phyloP scores from a whole-genome alignment of 2,113 vertebrate genomes.

The Trachemys scripta region DNA sequence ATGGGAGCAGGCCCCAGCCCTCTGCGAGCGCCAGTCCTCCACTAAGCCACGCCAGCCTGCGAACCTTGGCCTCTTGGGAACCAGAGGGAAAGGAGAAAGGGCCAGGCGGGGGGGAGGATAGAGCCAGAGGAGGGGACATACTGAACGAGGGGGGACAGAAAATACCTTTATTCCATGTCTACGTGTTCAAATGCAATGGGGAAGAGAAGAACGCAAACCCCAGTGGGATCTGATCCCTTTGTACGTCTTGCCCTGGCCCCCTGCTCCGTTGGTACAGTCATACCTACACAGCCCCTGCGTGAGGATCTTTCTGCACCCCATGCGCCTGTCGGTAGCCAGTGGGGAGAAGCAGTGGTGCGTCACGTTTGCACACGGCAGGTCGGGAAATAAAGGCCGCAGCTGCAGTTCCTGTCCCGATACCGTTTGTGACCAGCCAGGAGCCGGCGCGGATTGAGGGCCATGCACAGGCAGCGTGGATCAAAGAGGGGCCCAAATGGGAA shows the following conservation, averaged over 20 bases:
- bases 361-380: no score
- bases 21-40: no score
- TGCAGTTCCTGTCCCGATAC: not conserved
- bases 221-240: not conserved
- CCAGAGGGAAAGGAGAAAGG: not conserved
- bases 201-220: not conserved
- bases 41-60: no score
- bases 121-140: not conserved
- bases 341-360: not conserved
- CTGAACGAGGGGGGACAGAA: not conserved
- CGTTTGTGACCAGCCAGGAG: no score
- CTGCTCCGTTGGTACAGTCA: not conserved
- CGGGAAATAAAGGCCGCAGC: no score
- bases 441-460: rapidly evolving
- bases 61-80: not conserved
- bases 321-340: no score
- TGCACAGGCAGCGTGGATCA: no score
- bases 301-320: not conserved
- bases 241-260: not conserved
- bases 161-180: not conserved
- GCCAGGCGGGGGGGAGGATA: not conserved
- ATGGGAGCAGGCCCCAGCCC: no score
- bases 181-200: not conserved
- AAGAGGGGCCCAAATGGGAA: not conserved
- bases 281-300: no score